Conservation (phyloP, 2,888 invertebrate genomes). For the Syrista parreyssii region DNA sequence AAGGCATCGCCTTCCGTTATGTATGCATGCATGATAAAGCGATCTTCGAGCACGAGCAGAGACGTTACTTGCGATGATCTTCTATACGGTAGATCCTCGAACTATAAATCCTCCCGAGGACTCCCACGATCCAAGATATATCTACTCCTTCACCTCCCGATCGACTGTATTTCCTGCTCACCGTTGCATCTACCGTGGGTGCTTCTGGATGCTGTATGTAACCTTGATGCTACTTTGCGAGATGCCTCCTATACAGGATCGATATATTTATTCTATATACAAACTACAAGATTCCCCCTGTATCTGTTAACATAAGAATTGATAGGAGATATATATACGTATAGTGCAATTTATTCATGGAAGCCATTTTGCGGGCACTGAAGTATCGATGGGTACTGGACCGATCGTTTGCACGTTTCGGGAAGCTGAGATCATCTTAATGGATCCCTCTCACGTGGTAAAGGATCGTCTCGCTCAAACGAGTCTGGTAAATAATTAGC, state of each 20-base stretch:
- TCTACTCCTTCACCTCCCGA: slow-evolving; percentile 31
- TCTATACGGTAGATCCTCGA: slow-evolving; percentile 36
- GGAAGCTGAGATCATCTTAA: not conserved
- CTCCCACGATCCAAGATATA: slow-evolving; percentile 49
- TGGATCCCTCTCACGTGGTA: not conserved
- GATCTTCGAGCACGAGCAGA: slow-evolving; percentile 36
- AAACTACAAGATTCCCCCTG: not conserved
- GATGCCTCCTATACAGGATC: slow-evolving; percentile 11
- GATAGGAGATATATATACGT: not conserved
- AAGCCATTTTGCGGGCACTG: not conserved
- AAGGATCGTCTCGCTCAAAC: not conserved
- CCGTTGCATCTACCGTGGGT: slow-evolving; percentile 40
- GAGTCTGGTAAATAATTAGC: slow-evolving; percentile 4
- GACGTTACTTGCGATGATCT: slow-evolving; percentile 44
- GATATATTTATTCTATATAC: not conserved
- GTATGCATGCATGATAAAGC: slow-evolving; percentile 36
- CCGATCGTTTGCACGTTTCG: not conserved
- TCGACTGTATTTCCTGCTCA: slow-evolving; percentile 49
- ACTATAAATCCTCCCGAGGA: slow-evolving; percentile 49
- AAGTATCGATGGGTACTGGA: not conserved
- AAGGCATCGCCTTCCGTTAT: slow-evolving; percentile 24
- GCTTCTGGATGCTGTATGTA: slow-evolving; percentile 37
- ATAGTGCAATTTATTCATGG: not conserved
- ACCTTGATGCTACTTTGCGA: slow-evolving; percentile 46
- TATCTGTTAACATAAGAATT: not conserved